Evolutionary conservation across 2,113 vertebrate species (phyloP).

Genomic region (Sisor rabdophorus): DNA sequence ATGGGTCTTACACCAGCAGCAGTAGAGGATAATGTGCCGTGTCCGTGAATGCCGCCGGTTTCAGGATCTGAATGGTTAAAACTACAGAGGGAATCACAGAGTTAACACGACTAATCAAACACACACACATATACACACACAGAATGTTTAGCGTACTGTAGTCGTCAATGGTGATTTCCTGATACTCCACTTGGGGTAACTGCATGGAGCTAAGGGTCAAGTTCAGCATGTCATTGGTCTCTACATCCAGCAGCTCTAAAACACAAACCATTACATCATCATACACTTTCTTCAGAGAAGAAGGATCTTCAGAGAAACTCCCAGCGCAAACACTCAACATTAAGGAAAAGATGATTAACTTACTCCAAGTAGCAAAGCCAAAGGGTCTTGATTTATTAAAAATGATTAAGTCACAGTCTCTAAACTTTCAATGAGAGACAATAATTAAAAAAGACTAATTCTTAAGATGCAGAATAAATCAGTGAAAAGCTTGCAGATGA

Average conservation of each 20-base stretch:
- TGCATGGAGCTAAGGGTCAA: conserved; percentile 74
- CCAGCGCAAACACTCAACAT: neutral
- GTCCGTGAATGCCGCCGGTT: conserved; percentile 82
- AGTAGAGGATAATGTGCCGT: conserved; percentile 84
- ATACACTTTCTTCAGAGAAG: too few relatives aligned
- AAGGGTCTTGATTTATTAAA: too few relatives aligned
- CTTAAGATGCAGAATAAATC: too few relatives aligned
- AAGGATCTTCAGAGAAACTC: too few relatives aligned
- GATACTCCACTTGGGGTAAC: conserved; percentile 85
- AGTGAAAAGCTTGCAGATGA: too few relatives aligned
- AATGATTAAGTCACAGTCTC: too few relatives aligned
- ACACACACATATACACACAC: neutral
- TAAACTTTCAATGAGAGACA: too few relatives aligned
- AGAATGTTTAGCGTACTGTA: conserved; percentile 71
- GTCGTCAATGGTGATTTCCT: conserved; percentile 78
- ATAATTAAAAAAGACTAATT: too few relatives aligned
- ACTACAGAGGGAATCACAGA: conserved; percentile 58
- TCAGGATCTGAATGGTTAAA: conserved; percentile 86
- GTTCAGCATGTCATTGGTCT: conserved; percentile 80
- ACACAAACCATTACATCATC: neutral
- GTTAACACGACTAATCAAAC: neutral
- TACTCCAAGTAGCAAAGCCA: too few relatives aligned
- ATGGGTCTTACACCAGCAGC: conserved; percentile 84
- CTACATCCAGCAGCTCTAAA: conserved; percentile 83
- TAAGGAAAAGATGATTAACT: neutral